Conservation (phyloP, 2,888 invertebrate genomes). For the Malachius bipustulatus region DNA sequence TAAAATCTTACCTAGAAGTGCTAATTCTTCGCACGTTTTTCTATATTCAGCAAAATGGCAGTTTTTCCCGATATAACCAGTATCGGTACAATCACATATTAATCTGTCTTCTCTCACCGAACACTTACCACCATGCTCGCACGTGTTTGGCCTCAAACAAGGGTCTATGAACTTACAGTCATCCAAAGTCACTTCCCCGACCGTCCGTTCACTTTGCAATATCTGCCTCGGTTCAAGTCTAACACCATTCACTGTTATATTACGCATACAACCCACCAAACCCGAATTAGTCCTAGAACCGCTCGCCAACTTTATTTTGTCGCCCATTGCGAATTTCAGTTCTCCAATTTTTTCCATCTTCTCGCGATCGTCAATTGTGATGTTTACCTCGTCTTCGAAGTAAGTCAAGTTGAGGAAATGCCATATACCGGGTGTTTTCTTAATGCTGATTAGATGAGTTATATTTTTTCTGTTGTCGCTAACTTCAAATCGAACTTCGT, state of each 20-base stretch:
- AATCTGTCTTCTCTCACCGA: conserved; percentile 78
- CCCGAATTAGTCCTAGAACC: conserved; percentile 65
- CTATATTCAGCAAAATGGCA: conserved; percentile 89
- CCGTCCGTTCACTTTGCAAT: conserved; percentile 69
- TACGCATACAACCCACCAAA: conserved; percentile 83
- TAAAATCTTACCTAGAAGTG: conserved; percentile 54
- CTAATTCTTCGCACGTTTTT: conserved; percentile 86
- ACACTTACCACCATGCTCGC: conserved; percentile 86
- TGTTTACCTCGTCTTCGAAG: conserved; percentile 56
- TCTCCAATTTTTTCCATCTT: conserved; percentile 44
- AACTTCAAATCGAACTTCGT: conserved; percentile 75
- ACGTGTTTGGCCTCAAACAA: conserved; percentile 78
- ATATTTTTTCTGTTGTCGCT: conserved; percentile 64
- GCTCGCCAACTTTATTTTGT: conserved; percentile 54
- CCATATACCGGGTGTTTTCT: conserved; percentile 71
- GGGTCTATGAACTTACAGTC: conserved; percentile 85
- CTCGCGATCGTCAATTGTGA: conserved; percentile 64
- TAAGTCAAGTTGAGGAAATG: conserved; percentile 72
- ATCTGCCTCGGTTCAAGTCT: conserved; percentile 67
- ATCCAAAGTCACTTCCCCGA: conserved; percentile 81
- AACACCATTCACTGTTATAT: conserved; percentile 72
- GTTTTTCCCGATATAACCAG: conserved; percentile 86
- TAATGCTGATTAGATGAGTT: conserved; percentile 67
- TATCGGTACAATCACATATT: conserved; percentile 80
- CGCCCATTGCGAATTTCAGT: conserved; percentile 35